Conservation (phyloP, 35 echinoderm and acorn worm genomes). For the Holothuria glaberrima region DNA sequence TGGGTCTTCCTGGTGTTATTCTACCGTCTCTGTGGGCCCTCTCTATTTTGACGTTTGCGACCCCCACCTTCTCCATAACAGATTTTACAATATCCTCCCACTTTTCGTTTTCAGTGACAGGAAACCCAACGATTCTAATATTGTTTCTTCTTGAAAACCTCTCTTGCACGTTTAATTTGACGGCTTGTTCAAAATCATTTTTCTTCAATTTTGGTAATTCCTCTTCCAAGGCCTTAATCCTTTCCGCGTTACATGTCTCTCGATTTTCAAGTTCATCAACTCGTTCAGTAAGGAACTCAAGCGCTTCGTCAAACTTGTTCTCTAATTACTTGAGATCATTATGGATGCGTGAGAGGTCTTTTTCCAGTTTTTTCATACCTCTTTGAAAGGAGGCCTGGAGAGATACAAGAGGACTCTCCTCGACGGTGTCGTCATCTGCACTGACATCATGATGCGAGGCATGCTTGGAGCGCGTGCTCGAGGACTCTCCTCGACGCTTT, state of each 20-base stretch:
- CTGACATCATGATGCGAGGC: too few species aligned
- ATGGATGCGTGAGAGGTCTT: background rate
- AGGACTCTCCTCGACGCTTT: background rate
- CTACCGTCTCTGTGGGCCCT: too few species aligned
- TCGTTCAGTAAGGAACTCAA: background rate
- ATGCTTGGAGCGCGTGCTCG: background rate
- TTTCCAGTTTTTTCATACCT: constrained; percentile 4
- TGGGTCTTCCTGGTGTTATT: background rate
- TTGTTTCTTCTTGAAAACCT: background rate
- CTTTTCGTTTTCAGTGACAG: too few species aligned
- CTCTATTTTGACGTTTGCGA: too few species aligned
- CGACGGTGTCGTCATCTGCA: too few species aligned
- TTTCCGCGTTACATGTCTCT: background rate
- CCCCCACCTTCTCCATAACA: too few species aligned
- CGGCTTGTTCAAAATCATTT: background rate
- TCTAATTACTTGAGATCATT: background rate
- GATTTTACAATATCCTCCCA: too few species aligned
- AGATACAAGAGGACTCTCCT: background rate
- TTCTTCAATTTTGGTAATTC: background rate
- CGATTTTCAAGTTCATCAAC: too few species aligned
- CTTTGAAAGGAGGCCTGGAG: too few species aligned
- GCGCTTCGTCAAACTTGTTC: background rate
- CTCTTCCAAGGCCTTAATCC: background rate
- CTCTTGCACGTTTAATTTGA: background rate
- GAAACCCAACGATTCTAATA: too few species aligned